Evolutionary conservation across 2,113 vertebrate species (phyloP).

Genomic region (Rhadina sibilatrix): DNA sequence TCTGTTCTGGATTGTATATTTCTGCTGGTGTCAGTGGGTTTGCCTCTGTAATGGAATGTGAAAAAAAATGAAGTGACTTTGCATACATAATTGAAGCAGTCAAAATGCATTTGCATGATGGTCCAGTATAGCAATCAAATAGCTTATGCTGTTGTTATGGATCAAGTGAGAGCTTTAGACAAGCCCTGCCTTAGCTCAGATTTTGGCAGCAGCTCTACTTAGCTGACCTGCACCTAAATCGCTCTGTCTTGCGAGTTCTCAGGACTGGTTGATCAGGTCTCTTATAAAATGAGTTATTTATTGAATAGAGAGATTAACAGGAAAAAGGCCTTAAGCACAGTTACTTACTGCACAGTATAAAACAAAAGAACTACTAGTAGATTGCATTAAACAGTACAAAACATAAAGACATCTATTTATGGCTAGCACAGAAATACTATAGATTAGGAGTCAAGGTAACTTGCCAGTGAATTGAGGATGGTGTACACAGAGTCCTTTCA

Average conservation of each 20-base stretch:
- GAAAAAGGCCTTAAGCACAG: background rate
- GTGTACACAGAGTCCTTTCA: background rate
- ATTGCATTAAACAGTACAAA: background rate
- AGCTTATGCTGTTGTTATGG: background rate
- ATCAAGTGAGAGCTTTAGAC: background rate
- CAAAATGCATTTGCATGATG: background rate
- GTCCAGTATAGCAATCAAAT: background rate
- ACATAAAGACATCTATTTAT: background rate
- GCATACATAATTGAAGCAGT: background rate
- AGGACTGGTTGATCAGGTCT: background rate
- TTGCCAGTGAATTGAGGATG: rapidly evolving
- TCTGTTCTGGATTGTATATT: background rate
- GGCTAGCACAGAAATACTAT: background rate
- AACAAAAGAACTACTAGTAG: background rate
- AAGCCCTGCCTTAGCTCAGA: background rate
- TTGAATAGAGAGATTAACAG: background rate
- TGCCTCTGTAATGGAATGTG: background rate
- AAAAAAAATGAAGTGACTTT: background rate
- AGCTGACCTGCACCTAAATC: background rate
- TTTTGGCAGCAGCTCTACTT: background rate
- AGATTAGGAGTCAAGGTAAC: background rate
- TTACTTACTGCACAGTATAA: background rate
- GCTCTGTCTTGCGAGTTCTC: rapidly evolving
- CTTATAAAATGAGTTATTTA: background rate
- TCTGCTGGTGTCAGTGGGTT: background rate